phyloP scores from a whole-genome alignment of 2,113 vertebrate species.

The Bubo bubo region DNA sequence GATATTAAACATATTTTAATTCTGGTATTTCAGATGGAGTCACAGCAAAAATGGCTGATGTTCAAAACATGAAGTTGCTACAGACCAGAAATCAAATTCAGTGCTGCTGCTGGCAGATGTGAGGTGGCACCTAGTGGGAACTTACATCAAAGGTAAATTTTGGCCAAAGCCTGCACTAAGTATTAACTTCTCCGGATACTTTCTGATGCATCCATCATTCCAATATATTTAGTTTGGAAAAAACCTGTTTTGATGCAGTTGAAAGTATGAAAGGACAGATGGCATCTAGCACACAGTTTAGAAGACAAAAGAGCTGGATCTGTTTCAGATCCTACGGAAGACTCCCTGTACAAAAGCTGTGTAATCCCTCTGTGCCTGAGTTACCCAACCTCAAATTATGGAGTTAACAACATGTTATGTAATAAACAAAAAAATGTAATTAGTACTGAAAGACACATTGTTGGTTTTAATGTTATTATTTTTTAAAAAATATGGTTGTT shows the following conservation, averaged over 20 bases:
- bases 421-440: constrained; percentile 12
- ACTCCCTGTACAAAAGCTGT: background rate
- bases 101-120: background rate
- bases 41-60: background rate
- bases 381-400: constrained; percentile 33
- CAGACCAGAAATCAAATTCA: background rate
- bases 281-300: background rate
- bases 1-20: background rate
- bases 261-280: background rate
- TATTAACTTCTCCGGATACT: background rate
- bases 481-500: background rate
- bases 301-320: background rate
- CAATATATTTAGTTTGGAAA: background rate
- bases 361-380: background rate
- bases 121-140: background rate
- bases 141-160: background rate
- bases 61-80: background rate
- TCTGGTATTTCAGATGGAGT: background rate
- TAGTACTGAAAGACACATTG: constrained; percentile 10
- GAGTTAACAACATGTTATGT: background rate
- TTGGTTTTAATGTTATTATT: background rate
- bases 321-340: background rate
- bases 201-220: background rate
- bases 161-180: background rate
- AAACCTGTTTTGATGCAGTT: background rate